Base-by-base conservation (phyloP, 2,797 vertebrate species). In the Hypotaenidia philippensis region DNA sequence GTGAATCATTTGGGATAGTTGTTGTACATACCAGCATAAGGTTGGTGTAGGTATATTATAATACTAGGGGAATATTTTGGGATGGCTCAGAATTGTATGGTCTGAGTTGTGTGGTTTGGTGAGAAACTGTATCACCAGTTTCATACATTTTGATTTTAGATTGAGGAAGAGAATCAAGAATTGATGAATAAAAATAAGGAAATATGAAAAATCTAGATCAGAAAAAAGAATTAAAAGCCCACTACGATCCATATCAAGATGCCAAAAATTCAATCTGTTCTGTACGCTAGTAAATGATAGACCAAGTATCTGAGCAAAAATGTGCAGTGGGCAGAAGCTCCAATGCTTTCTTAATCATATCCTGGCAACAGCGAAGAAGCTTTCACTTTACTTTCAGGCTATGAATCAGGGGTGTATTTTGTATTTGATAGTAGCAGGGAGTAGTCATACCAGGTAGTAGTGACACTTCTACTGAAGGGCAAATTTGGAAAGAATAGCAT, bases 271-370 rank as follows among this genome's bases (percentile, higher is more conserved):
- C 1, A 4, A 47, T 38, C 3, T 11, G 32, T 84, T 32, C 22
- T 18, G 7, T 23, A 20, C 6, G 3, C 6, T 32, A 40, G 2
- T 2, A 1, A 6, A 29, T 44, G 36, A 49, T 6, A 57, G 26
- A 69, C 1, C 5, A 69, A 36, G 20, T 41, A 38, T 17, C 6
- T 60, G 49, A 29, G 17, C 5, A 82, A 82, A 85, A 34, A 72
- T 9, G 7, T 76, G 10, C 31, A 82, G 31, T 27, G 17, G 68
- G 22, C 4, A 87, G 38, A 66, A 87, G 52, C 7, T 50, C 5
- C 2, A 34, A 27, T 14, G 9, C 5, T 83, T 87, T 87, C 32
- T 52, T 87, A 76, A 26, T 32, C 1, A 1, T 55, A 53, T 61
- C 15, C 55, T 85, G 36, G 26, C 20, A 85, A 69, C 14, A 50